These are phyloP conservation scores for Liparis tanakae DNA, from an alignment of 2,797 vertebrate genomes.

Conservation along the genomic window DNA sequence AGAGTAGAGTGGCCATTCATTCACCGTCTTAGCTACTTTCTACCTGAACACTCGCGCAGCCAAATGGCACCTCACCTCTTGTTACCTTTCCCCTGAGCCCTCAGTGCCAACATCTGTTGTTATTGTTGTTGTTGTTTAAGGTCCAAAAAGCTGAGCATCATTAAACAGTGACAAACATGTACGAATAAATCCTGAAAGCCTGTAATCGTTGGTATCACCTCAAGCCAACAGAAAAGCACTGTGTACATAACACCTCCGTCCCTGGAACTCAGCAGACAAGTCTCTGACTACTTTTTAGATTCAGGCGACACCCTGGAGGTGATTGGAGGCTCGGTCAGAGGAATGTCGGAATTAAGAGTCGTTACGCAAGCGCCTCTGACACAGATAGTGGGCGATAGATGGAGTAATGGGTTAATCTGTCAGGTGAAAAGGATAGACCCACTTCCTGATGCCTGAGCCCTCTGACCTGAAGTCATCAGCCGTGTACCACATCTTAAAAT, in stretches of 20 bases:
- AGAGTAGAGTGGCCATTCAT: neutral
- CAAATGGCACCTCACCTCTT: slow-evolving; percentile 27
- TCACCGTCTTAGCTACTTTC: slow-evolving; percentile 42
- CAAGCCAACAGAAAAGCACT: slow-evolving; percentile 1
- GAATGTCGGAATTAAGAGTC: slow-evolving; percentile 51
- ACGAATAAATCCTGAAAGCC: slow-evolving; percentile 12
- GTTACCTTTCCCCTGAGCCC: slow-evolving; percentile 32
- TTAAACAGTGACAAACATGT: neutral
- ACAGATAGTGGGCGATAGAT: slow-evolving; percentile 44
- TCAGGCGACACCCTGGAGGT: slow-evolving; percentile 26
- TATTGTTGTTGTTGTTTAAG: slow-evolving; percentile 26
- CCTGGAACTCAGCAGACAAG: slow-evolving; percentile 24
- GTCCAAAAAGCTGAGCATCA: slow-evolving; percentile 1
- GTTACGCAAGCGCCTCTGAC: slow-evolving; percentile 69
- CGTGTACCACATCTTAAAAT: slow-evolving; percentile 10
- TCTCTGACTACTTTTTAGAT: slow-evolving; percentile 36
- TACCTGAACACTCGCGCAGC: slow-evolving; percentile 15
- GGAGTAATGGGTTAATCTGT: slow-evolving; percentile 62
- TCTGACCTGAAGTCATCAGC: slow-evolving; percentile 23
- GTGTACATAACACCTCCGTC: no score
- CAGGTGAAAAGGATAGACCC: slow-evolving; percentile 32
- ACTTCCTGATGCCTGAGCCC: slow-evolving; percentile 46
- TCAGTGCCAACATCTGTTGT: slow-evolving; percentile 33
- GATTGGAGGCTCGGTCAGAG: slow-evolving; percentile 41
- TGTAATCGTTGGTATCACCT: neutral